Evolutionary conservation across 2,113 vertebrate genomes (phyloP).

Genomic region (Aphelocoma coerulescens): DNA sequence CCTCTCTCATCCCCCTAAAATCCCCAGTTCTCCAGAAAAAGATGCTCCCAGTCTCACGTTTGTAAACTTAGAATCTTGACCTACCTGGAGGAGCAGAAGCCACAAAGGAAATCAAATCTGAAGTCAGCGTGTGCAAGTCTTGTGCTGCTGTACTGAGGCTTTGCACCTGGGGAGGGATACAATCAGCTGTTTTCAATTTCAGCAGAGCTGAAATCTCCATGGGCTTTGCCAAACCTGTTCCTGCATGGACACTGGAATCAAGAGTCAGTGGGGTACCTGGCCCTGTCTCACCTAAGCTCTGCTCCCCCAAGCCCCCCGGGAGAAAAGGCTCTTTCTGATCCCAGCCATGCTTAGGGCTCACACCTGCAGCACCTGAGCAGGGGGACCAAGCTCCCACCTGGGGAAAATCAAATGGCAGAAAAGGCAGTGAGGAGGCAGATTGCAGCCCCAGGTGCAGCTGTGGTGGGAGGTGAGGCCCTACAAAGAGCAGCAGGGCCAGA

Average conservation of each 20-base stretch:
- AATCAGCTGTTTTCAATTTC: rapidly evolving
- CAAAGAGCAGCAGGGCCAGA: rapidly evolving
- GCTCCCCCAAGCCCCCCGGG: background rate
- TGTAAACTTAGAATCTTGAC: background rate
- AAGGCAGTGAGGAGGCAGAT: rapidly evolving
- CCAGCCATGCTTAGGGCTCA: background rate
- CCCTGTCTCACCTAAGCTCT: background rate
- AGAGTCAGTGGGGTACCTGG: too few relatives aligned
- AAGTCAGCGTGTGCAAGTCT: background rate
- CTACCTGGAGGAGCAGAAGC: background rate
- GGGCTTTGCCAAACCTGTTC: background rate
- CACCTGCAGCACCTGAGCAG: background rate
- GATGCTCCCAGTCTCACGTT: rapidly evolving
- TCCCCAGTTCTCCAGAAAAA: background rate
- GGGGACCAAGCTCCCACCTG: background rate
- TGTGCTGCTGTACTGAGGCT: background rate
- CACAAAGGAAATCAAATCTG: background rate
- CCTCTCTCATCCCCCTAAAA: background rate
- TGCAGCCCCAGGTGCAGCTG: background rate
- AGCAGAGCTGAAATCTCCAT: background rate
- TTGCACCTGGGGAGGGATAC: background rate
- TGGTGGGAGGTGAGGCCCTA: rapidly evolving
- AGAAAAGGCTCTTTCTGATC: background rate
- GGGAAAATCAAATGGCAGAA: background rate
- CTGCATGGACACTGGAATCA: rapidly evolving